Percentiles rank a stretch among this genome's conserved stretches.
Evolutionary conservation across 2,888 invertebrate species (phyloP).

Genomic region (Microdon myrmicae): DNA sequence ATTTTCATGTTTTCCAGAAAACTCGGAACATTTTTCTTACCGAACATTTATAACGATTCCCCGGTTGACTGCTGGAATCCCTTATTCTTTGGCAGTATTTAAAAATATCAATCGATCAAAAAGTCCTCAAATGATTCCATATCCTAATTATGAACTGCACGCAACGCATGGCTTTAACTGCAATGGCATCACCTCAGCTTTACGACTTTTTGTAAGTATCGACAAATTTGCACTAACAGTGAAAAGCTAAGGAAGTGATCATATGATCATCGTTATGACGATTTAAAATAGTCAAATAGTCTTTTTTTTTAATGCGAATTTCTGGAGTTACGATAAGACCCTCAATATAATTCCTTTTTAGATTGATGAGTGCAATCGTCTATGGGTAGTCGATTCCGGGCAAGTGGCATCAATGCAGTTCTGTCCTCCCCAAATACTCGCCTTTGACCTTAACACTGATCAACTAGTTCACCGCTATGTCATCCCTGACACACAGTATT

Average conservation of each 20-base stretch:
- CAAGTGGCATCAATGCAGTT: conserved; percentile 71
- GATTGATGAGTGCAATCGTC: conserved; percentile 73
- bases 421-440: conserved; percentile 79
- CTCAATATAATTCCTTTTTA: conserved; percentile 55
- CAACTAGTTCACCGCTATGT: conserved; percentile 66
- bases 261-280: no score
- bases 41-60: conserved; percentile 80
- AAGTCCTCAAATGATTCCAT: conserved; percentile 69
- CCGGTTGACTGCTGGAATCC: conserved; percentile 77
- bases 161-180: conserved; percentile 71
- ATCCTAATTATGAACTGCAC: conserved; percentile 76
- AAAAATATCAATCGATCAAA: conserved; percentile 57
- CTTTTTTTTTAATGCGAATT: not conserved
- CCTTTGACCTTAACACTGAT: conserved; percentile 76
- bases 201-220: conserved; percentile 75
- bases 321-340: no score
- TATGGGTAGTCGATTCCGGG: conserved; percentile 75
- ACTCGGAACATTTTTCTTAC: conserved; percentile 63
- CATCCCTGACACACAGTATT: conserved; percentile 58
- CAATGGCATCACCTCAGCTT: conserved; percentile 78
- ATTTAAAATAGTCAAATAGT: not conserved
- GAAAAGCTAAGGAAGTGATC: no score
- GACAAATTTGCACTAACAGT: no score
- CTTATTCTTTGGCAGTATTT: conserved; percentile 77
- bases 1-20: conserved; percentile 40